Conservation (phyloP, 1,140 invertebrate genomes). For the Platorchestia sp. region DNA sequence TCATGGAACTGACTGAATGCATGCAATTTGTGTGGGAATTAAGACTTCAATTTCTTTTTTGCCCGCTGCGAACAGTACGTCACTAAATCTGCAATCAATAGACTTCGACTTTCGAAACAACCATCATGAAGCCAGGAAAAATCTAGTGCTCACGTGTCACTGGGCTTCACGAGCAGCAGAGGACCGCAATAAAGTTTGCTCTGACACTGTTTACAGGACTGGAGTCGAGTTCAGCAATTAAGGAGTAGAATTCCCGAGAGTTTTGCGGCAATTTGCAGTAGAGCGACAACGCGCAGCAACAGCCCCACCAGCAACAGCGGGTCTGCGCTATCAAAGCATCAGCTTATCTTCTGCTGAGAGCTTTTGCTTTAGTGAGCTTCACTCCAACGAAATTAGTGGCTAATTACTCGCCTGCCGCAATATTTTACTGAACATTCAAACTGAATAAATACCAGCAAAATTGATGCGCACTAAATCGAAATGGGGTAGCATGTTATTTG, state of each 20-base stretch:
- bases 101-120: not conserved
- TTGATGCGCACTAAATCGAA: not conserved
- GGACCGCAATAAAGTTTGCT: slow-evolving; percentile 30
- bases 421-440: not conserved
- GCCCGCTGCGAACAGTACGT: not conserved
- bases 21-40: not conserved
- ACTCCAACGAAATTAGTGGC: not conserved
- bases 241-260: slow-evolving; percentile 41
- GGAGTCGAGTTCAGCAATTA: slow-evolving; percentile 44
- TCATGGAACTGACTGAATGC: not conserved
- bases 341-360: not conserved
- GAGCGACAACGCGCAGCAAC: slow-evolving; percentile 25
- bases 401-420: not conserved
- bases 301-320: slow-evolving; percentile 4
- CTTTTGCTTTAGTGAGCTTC: not conserved
- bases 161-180: not conserved
- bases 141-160: not conserved
- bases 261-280: slow-evolving; percentile 46
- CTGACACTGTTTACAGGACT: slow-evolving; percentile 44
- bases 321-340: not conserved
- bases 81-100: not conserved
- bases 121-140: not conserved
- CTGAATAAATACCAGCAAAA: not conserved
- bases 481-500: not conserved
- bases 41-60: not conserved